Percentiles rank a stretch among this genome's conserved stretches.
phyloP scores from a whole-genome alignment of 2,888 invertebrate species.

The Eulithis prunata region DNA sequence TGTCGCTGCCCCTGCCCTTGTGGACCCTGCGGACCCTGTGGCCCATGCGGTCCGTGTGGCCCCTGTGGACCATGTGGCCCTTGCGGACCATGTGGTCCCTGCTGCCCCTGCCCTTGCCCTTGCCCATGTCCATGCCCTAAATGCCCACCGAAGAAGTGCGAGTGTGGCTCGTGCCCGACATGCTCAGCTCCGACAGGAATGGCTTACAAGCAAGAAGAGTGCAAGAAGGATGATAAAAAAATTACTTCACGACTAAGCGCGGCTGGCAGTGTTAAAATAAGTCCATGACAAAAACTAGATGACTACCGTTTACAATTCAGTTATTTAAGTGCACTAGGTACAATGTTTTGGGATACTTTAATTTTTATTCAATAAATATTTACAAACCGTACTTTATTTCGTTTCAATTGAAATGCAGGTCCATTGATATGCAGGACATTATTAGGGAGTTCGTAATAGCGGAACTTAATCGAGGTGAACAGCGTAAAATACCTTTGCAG shows the following conservation, averaged over 20 bases:
- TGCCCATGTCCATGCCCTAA: constrained; percentile 30
- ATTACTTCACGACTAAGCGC: constrained; percentile 42
- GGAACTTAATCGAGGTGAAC: constrained; percentile 63
- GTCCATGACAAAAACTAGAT: constrained; percentile 39
- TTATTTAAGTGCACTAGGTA: constrained; percentile 23
- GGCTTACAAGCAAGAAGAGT: constrained; percentile 36
- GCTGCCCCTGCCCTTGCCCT: constrained; percentile 27
- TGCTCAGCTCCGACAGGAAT: constrained; percentile 39
- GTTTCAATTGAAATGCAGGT: constrained; percentile 2
- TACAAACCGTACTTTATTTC: constrained; percentile 20
- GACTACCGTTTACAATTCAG: constrained; percentile 24
- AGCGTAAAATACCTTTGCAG: constrained; percentile 73
- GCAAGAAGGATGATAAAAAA: constrained; percentile 50
- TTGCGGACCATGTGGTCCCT: constrained; percentile 57
- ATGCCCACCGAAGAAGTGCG: constrained; percentile 45
- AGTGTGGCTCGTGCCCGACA: constrained; percentile 45
- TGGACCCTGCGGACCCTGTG: constrained; percentile 43
- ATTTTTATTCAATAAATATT: constrained; percentile 32
- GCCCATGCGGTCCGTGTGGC: constrained; percentile 50
- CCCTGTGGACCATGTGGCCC: constrained; percentile 48
- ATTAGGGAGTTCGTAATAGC: constrained; percentile 32
- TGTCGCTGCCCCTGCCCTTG: constrained; percentile 47
- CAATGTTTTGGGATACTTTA: constrained; percentile 23
- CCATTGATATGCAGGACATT: constrained; percentile 11
- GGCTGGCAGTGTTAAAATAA: constrained; percentile 45